Evolutionary conservation across 2,797 vertebrate genomes (phyloP), one percentile per base, ranked within the genome.

Genomic region (Echeneis naucrates): DNA sequence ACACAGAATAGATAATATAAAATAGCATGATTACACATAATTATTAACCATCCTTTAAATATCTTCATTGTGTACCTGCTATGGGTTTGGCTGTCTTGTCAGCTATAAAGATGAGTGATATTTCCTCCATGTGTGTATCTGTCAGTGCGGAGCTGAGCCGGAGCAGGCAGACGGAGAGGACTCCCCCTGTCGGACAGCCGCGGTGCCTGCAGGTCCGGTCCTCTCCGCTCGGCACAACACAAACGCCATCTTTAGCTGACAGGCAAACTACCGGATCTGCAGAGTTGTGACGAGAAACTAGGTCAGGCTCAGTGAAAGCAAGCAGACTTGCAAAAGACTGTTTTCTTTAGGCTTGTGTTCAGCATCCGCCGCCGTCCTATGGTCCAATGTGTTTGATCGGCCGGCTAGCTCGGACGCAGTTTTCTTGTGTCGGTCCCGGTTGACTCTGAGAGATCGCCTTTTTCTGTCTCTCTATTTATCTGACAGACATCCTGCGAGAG

Each of bases 361-460:
- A 12, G 78, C n/a, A 56, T 67, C 57, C 32, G 53, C 23, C 17
- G 51, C 72, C n/a, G 72, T 80, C 65, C 62, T 72, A 79, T 86
- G 84, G 81, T 87, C 86, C 87, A 88, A 93, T 92, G 89, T 79
- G 81, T 87, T 83, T 81, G 85, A 86, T 77, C 80, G 76, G 72
- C 81, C 76, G 57, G 35, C 50, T 30, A 77, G 83, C 73, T 75
- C 76, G 45, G 51, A 88, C 80, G 65, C 89, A 88, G 76, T 89
- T 88, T 85, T 87, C 83, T 75, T 88, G 80, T 89, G 90, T 89
- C 26, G 87, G 88, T 81, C 90, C 88, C 40, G 91, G 90, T 86
- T 90, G 86, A 91, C 62, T 82, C 60, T 57, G 54, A 81, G 27
- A 48, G 48, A 50, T 75, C 60, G 50, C 27, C n/a, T 84, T 73